Base-by-base conservation (phyloP, 2,113 vertebrate species). In the Holacanthus passer region DNA sequence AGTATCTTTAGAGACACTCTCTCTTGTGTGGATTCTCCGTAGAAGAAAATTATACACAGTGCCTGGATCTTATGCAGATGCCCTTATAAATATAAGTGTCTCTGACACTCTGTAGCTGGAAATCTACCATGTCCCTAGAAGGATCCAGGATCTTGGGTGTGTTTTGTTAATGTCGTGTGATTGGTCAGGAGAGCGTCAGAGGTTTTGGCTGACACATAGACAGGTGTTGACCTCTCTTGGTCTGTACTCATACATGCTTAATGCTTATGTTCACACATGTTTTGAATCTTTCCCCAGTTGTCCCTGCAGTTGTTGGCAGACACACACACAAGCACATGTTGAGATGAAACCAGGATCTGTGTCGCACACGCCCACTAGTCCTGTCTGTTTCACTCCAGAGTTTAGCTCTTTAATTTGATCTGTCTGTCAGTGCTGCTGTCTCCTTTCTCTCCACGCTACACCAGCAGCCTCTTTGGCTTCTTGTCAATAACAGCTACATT, bases 391-490 rank as follows among this genome's bases (percentile, higher is more conserved):
- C 56, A 71, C 73, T 72, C 62, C 66, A 64, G 66, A n/a, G 29
- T 65, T 86, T 29, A 79, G 58, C 72, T 47, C 39, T 50, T 82
- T 60, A 74, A 78, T 77, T 62, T 78, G 50, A 82, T 73, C 64
- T 17, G 27, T 82, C 73, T 69, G 66, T 67, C 58, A 67, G 62
- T 31, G 22, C 27, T 60, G 60, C 20, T 35, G 4, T 48, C 53
- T 50, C 14, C 55, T 79, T 65, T 72, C 41, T n/a, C 59, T 80
- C 68, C 55, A 63, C 20, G 4, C 29, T 48, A 29, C 29, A 69
- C 64, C 45, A 64, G 48, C 64, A 12, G 65, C 37, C 45, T 72
- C 70, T 60, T n/a, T n/a, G n/a, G n/a, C n/a, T n/a, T 87, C 50
- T 69, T 67, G 56, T 79, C n/a, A 37, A n/a, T n/a, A 29, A 79